Base-by-base conservation (phyloP, 2,888 invertebrate species). In the Andrena praecox region DNA sequence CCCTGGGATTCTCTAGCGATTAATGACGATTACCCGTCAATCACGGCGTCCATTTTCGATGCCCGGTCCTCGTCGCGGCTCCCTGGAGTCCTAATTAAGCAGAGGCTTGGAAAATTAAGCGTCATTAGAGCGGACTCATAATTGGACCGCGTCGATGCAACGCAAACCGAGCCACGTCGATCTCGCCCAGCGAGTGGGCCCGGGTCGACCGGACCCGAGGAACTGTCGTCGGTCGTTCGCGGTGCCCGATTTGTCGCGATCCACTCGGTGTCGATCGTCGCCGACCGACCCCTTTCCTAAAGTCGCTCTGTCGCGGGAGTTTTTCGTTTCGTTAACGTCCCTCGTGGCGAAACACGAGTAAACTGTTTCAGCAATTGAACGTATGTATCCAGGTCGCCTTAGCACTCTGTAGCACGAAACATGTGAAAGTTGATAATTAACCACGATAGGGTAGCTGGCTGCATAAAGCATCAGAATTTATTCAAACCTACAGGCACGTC, bases 71-170 rank as follows among this genome's bases (percentile, higher is more conserved):
- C 59, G 50, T 10, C n/a, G 42, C 31, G n/a, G 50, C 62, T 87
- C 85, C 85, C 78, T 80, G 64, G 84, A 88, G 85, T 85, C 85
- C 78, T 77, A 86, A 89, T 90, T 89, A 90, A 85, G 73, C 77
- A 27, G 56, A 24, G 56, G n/a, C 42, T 64, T 8, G 80, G 77
- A 80, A 83, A 90, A 86, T 85, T 84, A 87, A 88, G 82, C 77
- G 78, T 70, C 68, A 85, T 87, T 87, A 85, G 73, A 68, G 70
- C 79, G 72, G 72, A 66, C 33, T 85, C 84, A 88, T 85, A 87
- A 89, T 87, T 89, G 86, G 82, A 73, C 79, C 83, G 71, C 80
- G 85, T 77, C 85, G 67, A 74, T 74, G 81, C 54, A 77, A 77
- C 80, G 64, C 70, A 69, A 31, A 31, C 31, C 56, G 68, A 69